Conservation (phyloP, 2,797 vertebrate genomes). For the Hypotaenidia okinawae region DNA sequence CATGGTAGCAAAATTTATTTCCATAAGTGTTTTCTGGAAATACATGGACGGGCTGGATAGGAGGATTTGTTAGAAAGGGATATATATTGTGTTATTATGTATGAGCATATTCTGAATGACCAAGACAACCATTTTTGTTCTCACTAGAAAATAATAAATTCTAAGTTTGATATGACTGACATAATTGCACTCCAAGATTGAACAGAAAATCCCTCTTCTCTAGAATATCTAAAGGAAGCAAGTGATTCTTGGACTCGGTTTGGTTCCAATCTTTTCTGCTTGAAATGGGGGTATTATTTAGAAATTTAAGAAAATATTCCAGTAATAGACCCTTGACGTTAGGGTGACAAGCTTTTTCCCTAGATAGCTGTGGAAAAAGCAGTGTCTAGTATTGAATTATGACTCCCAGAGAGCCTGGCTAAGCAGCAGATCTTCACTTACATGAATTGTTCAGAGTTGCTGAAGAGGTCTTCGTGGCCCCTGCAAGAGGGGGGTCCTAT, state of each 20-base stretch:
- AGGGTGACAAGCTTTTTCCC: background rate
- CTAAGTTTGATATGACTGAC: background rate
- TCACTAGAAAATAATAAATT: background rate
- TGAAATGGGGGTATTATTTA: background rate
- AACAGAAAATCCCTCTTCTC: background rate
- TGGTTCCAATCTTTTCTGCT: background rate
- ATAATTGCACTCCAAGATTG: background rate
- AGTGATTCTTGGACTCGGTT: background rate
- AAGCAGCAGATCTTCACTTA: background rate
- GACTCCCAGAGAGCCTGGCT: background rate
- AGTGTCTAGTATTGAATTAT: background rate
- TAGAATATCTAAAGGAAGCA: background rate
- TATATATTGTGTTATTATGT: background rate
- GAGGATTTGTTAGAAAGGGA: background rate
- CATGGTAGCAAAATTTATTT: background rate
- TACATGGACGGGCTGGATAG: background rate
- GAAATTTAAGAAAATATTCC: background rate
- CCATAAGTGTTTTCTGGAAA: background rate
- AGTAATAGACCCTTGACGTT: background rate
- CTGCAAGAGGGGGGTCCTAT: background rate
- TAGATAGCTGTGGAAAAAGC: background rate
- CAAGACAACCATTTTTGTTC: background rate
- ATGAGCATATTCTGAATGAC: background rate
- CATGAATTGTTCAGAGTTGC: background rate
- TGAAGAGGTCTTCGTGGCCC: background rate